These are phyloP conservation scores for Brachionus plicatilis DNA, from an alignment of 1,140 invertebrate species.

Conservation along the genomic window DNA sequence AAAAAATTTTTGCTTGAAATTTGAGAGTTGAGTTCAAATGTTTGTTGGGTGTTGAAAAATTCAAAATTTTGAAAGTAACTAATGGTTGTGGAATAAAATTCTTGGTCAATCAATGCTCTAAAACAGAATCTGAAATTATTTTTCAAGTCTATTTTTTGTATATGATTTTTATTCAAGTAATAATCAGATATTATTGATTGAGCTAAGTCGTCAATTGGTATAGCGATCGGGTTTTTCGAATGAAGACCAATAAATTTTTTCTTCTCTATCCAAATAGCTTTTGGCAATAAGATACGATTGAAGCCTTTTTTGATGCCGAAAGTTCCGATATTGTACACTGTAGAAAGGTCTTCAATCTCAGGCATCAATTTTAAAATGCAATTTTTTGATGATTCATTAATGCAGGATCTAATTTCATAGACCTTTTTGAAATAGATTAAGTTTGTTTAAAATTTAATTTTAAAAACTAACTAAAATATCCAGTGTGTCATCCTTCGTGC, in stretches of 20 bases:
- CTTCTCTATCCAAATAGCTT: not conserved
- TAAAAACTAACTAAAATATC: not conserved
- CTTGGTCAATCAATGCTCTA: not conserved
- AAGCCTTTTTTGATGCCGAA: not conserved
- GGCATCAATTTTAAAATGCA: not conserved
- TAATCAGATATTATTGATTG: not conserved
- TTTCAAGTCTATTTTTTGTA: not conserved
- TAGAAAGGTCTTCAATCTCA: not conserved
- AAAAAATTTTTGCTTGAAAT: not conserved
- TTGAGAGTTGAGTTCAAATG: not conserved
- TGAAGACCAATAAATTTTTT: not conserved
- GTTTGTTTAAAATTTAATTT: not conserved
- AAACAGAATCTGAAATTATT: not conserved
- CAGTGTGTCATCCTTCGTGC: not conserved
- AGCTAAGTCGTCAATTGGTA: not conserved
- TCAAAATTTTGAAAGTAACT: not conserved
- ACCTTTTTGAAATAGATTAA: not conserved
- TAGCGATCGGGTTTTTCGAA: not conserved
- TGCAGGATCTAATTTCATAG: not conserved
- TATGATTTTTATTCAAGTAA: not conserved
- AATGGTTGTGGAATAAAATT: not conserved
- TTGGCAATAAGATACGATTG: not conserved
- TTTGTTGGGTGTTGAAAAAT: not conserved
- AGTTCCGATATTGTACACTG: not conserved
- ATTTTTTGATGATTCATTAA: not conserved